phyloP scores from a whole-genome alignment of 1,140 invertebrate species.

The Pseudomyrmex sp. region DNA sequence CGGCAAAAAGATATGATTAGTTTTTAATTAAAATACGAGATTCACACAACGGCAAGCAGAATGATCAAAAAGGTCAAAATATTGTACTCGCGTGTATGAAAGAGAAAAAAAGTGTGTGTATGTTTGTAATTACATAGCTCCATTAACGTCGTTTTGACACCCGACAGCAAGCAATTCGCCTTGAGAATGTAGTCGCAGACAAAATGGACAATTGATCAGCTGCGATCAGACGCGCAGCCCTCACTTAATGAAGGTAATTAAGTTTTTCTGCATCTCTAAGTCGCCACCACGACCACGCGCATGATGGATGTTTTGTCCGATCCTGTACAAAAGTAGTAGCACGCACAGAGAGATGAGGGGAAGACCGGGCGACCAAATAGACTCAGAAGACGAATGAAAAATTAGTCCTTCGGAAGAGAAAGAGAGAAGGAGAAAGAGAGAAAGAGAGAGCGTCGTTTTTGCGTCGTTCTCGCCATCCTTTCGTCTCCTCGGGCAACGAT shows the following conservation, averaged over 20 bases:
- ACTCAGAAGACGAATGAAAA: slow-evolving; percentile 81
- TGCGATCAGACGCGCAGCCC: slow-evolving; percentile 73
- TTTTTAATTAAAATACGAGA: too few relatives aligned
- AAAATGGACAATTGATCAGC: slow-evolving; percentile 67
- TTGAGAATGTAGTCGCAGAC: slow-evolving; percentile 59
- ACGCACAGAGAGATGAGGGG: slow-evolving; percentile 53
- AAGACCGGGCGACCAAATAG: slow-evolving; percentile 73
- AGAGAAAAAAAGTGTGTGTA: neutral
- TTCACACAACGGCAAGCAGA: too few relatives aligned
- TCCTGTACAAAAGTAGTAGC: slow-evolving; percentile 79
- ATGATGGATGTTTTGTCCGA: slow-evolving; percentile 82
- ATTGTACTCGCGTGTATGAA: neutral
- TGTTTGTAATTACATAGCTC: slow-evolving; percentile 25
- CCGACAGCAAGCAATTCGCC: slow-evolving; percentile 60
- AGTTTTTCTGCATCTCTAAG: slow-evolving; percentile 82
- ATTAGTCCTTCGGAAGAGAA: slow-evolving; percentile 74
- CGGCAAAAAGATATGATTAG: too few relatives aligned
- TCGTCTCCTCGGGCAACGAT: slow-evolving; percentile 75
- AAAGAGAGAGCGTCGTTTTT: slow-evolving; percentile 70
- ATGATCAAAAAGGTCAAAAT: too few relatives aligned
- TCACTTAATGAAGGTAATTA: slow-evolving; percentile 85
- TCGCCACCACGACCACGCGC: slow-evolving; percentile 77
- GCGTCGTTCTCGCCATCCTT: slow-evolving; percentile 65
- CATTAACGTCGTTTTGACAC: slow-evolving; percentile 68
- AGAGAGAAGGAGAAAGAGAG: slow-evolving; percentile 10